A percentile compares a stretch with the other conserved stretches of the same genome.
These are phyloP conservation scores for Potamarius usumacintae DNA, from an alignment of 2,113 vertebrate species.

Conservation along the genomic window DNA sequence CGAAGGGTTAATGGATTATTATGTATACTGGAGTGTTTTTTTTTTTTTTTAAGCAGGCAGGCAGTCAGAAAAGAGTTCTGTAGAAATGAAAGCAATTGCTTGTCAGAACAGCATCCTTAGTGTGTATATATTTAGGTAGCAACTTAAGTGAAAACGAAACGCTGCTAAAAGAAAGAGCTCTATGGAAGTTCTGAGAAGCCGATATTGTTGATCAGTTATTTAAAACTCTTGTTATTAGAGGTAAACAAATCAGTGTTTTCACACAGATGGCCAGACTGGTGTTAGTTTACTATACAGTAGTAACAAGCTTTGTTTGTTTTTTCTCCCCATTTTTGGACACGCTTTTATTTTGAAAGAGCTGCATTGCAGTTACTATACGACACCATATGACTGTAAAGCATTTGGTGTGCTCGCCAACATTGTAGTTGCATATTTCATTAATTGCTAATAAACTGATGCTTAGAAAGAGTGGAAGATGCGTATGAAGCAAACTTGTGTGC, in stretches of 20 bases:
- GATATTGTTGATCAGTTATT: not conserved
- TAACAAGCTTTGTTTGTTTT: no score
- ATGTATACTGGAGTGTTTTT: constrained; percentile 33
- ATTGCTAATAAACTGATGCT: no score
- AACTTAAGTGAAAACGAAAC: not conserved
- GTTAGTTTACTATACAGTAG: not conserved
- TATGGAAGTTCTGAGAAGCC: no score
- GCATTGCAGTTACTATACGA: not conserved
- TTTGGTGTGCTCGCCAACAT: not conserved
- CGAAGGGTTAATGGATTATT: constrained; percentile 75
- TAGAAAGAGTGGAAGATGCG: not conserved
- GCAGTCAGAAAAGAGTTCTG: not conserved
- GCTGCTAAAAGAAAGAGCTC: not conserved
- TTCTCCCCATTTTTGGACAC: not conserved
- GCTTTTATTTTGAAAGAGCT: not conserved
- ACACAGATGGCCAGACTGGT: not conserved
- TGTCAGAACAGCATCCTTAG: not conserved
- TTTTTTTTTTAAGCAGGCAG: constrained; percentile 17
- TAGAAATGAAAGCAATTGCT: not conserved
- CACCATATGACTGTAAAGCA: not conserved
- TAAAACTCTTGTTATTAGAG: not conserved
- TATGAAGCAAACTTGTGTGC: not conserved
- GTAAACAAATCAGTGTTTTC: not conserved
- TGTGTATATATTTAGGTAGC: not conserved
- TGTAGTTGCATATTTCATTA: not conserved